These are phyloP conservation scores for Physeter macrocephalus DNA, from an alignment of 2,113 vertebrate species.

Conservation along the genomic window DNA sequence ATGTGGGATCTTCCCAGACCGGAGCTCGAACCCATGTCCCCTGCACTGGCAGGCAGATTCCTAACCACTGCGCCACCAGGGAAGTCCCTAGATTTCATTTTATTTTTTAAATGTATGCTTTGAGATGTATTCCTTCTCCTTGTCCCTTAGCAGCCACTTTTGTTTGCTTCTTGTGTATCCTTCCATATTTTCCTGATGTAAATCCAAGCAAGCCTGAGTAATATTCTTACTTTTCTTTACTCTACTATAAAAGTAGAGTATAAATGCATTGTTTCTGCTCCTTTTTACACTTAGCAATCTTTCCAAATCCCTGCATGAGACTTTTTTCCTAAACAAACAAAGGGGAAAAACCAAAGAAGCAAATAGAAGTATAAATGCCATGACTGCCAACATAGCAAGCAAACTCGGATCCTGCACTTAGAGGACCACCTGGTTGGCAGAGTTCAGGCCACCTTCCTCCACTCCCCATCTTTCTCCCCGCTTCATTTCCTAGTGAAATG, in stretches of 20 bases:
- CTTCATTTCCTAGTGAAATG: background rate
- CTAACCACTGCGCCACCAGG: no score
- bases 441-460: background rate
- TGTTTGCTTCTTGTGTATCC: background rate
- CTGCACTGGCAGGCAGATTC: no score
- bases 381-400: background rate
- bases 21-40: no score
- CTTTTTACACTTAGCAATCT: background rate
- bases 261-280: background rate
- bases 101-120: background rate
- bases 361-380: background rate
- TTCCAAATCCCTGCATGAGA: background rate
- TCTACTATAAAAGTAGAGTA: background rate
- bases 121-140: background rate
- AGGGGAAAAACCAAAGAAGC: background rate
- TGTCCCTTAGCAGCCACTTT: background rate
- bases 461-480: no score
- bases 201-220: background rate
- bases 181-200: background rate
- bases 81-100: background rate
- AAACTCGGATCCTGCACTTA: rapidly evolving
- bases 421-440: background rate
- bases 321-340: background rate
- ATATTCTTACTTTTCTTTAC: background rate
- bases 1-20: no score